These are phyloP conservation scores for Micrasema minimum DNA, from an alignment of 1,140 invertebrate genomes.

Conservation along the genomic window DNA sequence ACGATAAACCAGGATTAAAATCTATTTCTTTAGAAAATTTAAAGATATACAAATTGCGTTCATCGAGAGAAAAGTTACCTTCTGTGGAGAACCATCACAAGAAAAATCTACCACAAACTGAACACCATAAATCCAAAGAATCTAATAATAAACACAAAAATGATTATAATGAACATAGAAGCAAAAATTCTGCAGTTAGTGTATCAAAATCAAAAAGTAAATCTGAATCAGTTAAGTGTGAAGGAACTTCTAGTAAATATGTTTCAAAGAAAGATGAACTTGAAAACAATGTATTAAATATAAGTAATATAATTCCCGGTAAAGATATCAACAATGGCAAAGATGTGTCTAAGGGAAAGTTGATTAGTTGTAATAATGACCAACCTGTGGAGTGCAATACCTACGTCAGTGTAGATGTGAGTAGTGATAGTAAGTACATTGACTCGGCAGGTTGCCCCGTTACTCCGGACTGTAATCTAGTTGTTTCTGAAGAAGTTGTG, in stretches of 20 bases:
- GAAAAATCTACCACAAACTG: slow-evolving; percentile 27
- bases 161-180: slow-evolving; percentile 13
- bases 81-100: slow-evolving; percentile 11
- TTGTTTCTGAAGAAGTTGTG: slow-evolving; percentile 39
- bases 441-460: slow-evolving; percentile 22
- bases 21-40: not conserved
- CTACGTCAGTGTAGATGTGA: slow-evolving; percentile 4
- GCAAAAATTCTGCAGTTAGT: slow-evolving; percentile 13
- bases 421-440: slow-evolving; percentile 15
- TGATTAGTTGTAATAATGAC: not conserved
- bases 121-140: slow-evolving; percentile 23
- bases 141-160: slow-evolving; percentile 13
- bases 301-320: slow-evolving; percentile 21
- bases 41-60: not conserved
- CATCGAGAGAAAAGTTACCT: slow-evolving; percentile 11
- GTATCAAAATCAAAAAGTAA: slow-evolving; percentile 22
- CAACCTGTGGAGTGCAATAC: not conserved
- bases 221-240: not conserved
- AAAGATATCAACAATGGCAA: slow-evolving; percentile 35
- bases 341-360: slow-evolving; percentile 2
- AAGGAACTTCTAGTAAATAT: not conserved
- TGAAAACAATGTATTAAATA: slow-evolving; percentile 4
- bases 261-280: slow-evolving; percentile 11
- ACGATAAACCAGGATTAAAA: not conserved
- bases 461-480: slow-evolving; percentile 26